These are phyloP conservation scores for Scyliorhinus canicula DNA, from an alignment of 2,797 vertebrate species.

Conservation along the genomic window DNA sequence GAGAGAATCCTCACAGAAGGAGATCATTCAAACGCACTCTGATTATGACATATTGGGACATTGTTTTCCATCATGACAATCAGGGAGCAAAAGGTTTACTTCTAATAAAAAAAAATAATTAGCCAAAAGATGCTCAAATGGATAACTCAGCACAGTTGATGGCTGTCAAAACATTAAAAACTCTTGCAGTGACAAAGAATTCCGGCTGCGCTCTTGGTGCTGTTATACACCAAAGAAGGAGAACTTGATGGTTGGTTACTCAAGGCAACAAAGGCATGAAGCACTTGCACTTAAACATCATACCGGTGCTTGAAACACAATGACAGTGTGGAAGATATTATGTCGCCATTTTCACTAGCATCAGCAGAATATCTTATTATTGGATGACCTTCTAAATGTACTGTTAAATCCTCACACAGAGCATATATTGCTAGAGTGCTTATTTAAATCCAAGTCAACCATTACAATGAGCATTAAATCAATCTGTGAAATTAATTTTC, in stretches of 20 bases:
- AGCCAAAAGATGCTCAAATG: neutral
- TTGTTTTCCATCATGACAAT: neutral
- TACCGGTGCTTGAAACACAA: neutral
- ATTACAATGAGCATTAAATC: conserved; percentile 1
- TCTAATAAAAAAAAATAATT: neutral
- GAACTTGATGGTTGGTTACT: neutral
- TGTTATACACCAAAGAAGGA: neutral
- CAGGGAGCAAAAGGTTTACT: neutral
- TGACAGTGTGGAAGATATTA: neutral
- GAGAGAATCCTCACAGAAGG: neutral
- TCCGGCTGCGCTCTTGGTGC: neutral
- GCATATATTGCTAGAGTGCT: neutral
- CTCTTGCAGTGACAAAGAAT: neutral
- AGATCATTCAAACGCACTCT: neutral
- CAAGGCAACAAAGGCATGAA: neutral
- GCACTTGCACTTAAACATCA: neutral
- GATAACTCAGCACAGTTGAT: neutral
- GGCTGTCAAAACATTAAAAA: neutral
- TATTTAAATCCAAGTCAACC: conserved; percentile 13
- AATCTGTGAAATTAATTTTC: conserved; percentile 20
- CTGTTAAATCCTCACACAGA: conserved; percentile 7
- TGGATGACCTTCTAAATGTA: conserved; percentile 1
- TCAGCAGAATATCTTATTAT: conserved; percentile 22
- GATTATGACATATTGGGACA: neutral
- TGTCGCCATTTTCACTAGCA: neutral